A percentile compares a stretch with the other conserved stretches of the same genome.
Conservation (phyloP, 2,797 vertebrate species). For the Liasis olivaceus region DNA sequence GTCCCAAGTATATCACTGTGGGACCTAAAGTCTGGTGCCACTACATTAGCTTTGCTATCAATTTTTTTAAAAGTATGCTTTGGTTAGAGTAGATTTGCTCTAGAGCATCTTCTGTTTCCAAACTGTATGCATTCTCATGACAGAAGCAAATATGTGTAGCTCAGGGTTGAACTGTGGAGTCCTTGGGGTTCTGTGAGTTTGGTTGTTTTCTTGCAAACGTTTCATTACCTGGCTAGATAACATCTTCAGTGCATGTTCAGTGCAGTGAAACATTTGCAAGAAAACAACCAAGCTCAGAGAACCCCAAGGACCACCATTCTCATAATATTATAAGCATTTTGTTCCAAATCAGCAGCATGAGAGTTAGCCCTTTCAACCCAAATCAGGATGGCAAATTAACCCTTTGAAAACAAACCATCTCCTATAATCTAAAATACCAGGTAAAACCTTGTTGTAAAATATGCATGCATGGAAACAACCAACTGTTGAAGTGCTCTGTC, state of each 20-base stretch:
- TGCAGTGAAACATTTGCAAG: no score
- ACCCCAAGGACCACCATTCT: no score
- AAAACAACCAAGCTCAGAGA: no score
- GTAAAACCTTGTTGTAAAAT: background rate
- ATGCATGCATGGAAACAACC: background rate
- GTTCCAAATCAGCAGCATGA: background rate
- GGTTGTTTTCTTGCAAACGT: no score
- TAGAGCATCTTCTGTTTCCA: background rate
- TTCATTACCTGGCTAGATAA: no score
- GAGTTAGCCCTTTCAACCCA: background rate
- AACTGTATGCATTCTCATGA: background rate
- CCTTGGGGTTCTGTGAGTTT: no score
- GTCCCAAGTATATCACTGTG: background rate
- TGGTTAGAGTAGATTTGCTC: background rate
- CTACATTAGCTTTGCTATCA: background rate
- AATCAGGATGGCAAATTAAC: background rate
- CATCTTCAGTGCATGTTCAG: no score
- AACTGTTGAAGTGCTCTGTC: background rate
- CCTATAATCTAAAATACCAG: background rate
- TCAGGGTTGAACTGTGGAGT: no score
- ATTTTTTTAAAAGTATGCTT: background rate
- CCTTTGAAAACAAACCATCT: background rate
- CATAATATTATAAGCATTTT: background rate
- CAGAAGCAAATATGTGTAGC: no score
- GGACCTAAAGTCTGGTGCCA: background rate